A percentile compares a stretch with the other conserved stretches of the same genome.
phyloP scores from a whole-genome alignment of 2,113 vertebrate species.

The Bujurquina vittata region DNA sequence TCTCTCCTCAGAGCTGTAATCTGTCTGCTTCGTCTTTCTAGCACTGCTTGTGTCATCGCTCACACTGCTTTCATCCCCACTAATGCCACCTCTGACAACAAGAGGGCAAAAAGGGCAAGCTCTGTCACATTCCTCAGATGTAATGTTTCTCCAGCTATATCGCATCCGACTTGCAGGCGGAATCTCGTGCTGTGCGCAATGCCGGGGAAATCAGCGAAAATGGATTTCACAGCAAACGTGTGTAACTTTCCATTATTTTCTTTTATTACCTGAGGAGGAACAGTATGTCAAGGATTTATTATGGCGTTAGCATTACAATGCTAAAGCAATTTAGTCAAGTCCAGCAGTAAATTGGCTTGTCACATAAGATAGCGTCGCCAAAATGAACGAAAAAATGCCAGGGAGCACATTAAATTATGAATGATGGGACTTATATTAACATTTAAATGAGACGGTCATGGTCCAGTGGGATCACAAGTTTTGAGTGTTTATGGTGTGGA shows the following conservation, averaged over 20 bases:
- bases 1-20: conserved; percentile 54
- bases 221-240: conserved; percentile 28
- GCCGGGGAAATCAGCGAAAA: conserved; percentile 52
- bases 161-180: conserved; percentile 1
- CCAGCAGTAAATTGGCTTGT: conserved; percentile 72
- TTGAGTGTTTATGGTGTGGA: conserved; percentile 66
- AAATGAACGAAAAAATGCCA: conserved; percentile 66
- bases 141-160: conserved; percentile 44
- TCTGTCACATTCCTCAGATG: conserved; percentile 47
- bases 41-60: conserved; percentile 56
- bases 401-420: conserved; percentile 69
- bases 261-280: conserved; percentile 57
- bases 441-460: conserved; percentile 77
- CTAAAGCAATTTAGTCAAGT: conserved; percentile 66
- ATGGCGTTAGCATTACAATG: conserved; percentile 55
- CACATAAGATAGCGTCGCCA: conserved; percentile 58
- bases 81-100: conserved; percentile 54
- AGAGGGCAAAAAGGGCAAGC: conserved; percentile 47
- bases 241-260: conserved; percentile 50
- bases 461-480: conserved; percentile 63
- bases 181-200: neutral
- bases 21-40: conserved; percentile 55
- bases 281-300: conserved; percentile 63
- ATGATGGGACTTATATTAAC: conserved; percentile 76
- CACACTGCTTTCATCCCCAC: conserved; percentile 49